These are phyloP conservation scores for Meloidogyne floridensis DNA, from an alignment of 1,140 invertebrate genomes.

Conservation along the genomic window DNA sequence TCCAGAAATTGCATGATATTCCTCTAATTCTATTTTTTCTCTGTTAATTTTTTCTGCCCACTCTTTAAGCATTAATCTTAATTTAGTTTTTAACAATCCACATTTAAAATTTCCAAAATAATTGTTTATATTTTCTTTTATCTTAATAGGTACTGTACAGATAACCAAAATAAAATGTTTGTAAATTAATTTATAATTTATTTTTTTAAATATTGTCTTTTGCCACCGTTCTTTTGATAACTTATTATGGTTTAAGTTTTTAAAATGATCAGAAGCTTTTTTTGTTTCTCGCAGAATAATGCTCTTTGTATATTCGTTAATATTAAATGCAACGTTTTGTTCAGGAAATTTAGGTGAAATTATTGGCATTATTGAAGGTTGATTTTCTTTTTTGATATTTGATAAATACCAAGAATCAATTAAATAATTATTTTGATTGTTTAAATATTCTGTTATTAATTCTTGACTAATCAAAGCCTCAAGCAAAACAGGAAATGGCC, in stretches of 20 bases:
- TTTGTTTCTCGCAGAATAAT: constrained; percentile 11
- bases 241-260: constrained; percentile 4
- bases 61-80: not conserved
- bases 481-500: constrained; percentile 13
- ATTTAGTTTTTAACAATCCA: not conserved
- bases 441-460: not conserved
- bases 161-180: constrained; percentile 19
- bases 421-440: not conserved
- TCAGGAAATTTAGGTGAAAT: constrained; percentile 23
- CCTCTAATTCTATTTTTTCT: not conserved
- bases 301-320: constrained; percentile 3
- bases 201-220: not conserved
- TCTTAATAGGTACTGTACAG: not conserved
- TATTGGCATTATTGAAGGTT: constrained; percentile 10
- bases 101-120: not conserved
- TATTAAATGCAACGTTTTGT: constrained; percentile 17
- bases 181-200: not conserved
- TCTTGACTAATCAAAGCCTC: not conserved
- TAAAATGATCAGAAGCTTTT: not conserved
- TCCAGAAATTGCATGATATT: constrained; percentile 14
- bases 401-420: constrained; percentile 10
- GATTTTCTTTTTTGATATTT: not conserved
- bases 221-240: not conserved
- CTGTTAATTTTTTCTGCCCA: not conserved
- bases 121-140: not conserved